Evolutionary conservation across 2,113 vertebrate genomes (phyloP), one percentile per base, ranked within the genome.

Genomic region (Myotis yumanensis): DNA sequence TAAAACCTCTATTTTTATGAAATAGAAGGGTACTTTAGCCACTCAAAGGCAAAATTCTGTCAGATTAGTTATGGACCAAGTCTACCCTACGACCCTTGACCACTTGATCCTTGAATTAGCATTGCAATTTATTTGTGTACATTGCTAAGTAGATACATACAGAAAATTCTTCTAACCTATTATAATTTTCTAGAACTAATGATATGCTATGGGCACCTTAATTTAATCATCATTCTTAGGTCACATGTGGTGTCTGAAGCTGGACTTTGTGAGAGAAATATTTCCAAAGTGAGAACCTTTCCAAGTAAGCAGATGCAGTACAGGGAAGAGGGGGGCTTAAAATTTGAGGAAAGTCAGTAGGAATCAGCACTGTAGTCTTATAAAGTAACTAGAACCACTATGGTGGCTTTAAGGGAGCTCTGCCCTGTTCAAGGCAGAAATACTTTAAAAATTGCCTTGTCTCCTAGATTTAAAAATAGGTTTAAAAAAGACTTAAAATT

Each of bases 1-100:
- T 77, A 69, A 93, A 90, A 62, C 7, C 68, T 82, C 43, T 17
- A 23, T 71, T 93, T 93, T 51, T 35, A 62, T 92, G 52, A 92
- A 94, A 57, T 64, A 37, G n/a, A 76, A 81, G 46, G 23, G 22
- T 80, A 75, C 52, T 86, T 75, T 28, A 68, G 57, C 23, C 6
- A 20, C 35, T 51, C 18, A 46, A 86, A 73, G 51, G 59, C 40
- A 86, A 90, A 90, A 82, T 86, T 90, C 75, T 77, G 54, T 77
- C 69, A 91, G 30, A 77, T 83, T 81, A 30, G 40, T 77, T 86
- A 40, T 28, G 54, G 46, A 64, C 10, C 35, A 71, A 62, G 15
- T 43, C 22, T 28, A 68, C 11, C 37, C 23, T 66, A 20, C 1
- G 3, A 32, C 69, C 75, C 75, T 52, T 92, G 40, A 46, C 25